A percentile compares a stretch with the other conserved stretches of the same genome.
phyloP scores from a whole-genome alignment of 2,113 vertebrate species.

The Tragelaphus imberbis region DNA sequence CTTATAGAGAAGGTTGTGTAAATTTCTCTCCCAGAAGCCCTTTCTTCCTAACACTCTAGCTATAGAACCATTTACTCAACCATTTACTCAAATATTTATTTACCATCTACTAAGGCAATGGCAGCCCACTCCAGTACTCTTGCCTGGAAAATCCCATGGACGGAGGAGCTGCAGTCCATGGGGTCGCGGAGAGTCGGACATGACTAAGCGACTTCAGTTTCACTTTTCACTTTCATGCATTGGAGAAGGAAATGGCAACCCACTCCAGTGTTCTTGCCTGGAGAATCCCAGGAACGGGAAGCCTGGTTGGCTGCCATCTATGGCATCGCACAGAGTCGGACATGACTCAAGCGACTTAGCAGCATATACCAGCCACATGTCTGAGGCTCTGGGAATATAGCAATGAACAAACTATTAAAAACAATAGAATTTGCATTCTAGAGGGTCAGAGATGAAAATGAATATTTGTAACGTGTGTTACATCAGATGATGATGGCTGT shows the following conservation, averaged over 20 bases:
- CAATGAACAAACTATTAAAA: background rate
- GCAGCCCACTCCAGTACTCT: too few relatives aligned
- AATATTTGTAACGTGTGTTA: background rate
- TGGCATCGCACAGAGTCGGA: background rate
- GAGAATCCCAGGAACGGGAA: too few relatives aligned
- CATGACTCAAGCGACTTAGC: background rate
- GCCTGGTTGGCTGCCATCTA: too few relatives aligned
- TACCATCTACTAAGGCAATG: background rate
- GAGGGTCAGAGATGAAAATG: background rate
- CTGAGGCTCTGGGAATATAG: background rate
- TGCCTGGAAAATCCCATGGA: too few relatives aligned
- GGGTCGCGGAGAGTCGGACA: accelerated
- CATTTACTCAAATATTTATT: background rate
- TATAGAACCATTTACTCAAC: background rate
- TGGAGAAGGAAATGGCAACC: too few relatives aligned
- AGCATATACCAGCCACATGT: background rate
- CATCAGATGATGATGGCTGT: background rate
- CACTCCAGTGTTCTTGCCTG: too few relatives aligned
- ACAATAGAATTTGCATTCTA: background rate
- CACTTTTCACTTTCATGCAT: too few relatives aligned
- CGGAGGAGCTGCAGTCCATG: too few relatives aligned
- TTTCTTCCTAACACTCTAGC: background rate
- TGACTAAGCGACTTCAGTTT: too few relatives aligned
- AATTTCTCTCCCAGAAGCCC: background rate
- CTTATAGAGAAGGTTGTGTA: background rate